Base-by-base conservation (phyloP, 2,888 invertebrate species). In the Torymus tubicola region DNA sequence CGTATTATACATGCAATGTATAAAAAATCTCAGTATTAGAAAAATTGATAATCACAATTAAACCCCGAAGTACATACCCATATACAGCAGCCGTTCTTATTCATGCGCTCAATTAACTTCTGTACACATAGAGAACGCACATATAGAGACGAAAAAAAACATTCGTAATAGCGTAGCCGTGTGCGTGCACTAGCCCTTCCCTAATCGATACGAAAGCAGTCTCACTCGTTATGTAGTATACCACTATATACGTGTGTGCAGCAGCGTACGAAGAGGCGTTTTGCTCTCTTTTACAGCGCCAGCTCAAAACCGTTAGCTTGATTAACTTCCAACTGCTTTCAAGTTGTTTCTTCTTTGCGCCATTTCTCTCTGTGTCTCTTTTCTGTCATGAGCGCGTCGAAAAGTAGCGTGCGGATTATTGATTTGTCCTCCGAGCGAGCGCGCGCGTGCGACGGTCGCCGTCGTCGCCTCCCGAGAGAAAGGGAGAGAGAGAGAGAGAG, bases 181-280 rank as follows among this genome's bases (percentile, higher is more conserved):
- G 67, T 58, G 53, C 18, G 50, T 2, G 14, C 31, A 14, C 18
- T 0, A 21, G 21, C 50, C 14, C 50, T 67, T 61, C n/a, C 78
- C n/a, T 24, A 78, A 78, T 78, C 78, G 68, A 78, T 78, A 78
- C 68, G 24, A 57, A 72, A 78, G 60, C 58, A 42, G 42, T 8
- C 42, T 8, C 42, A 8, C 42, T 42, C 42, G 42, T 42, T 42
- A 42, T 42, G 42, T 42, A 42, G 8, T 42, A 8, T 8, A 42
- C 10, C 0, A 8, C 1, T 42, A 1, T 42, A 8, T 5, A 8
- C 10, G 8, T 42, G 42, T 8, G 42, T 8, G 42, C 52, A 53
- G 16, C 31, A 8, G 21, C n/a, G 57, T 13, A 11, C 55, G 57
- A 42, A 31, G 60, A 31, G 52, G 21, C 42, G 55, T 65, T 60